Conservation (phyloP, 2,888 invertebrate species). For the Brenthis ino region DNA sequence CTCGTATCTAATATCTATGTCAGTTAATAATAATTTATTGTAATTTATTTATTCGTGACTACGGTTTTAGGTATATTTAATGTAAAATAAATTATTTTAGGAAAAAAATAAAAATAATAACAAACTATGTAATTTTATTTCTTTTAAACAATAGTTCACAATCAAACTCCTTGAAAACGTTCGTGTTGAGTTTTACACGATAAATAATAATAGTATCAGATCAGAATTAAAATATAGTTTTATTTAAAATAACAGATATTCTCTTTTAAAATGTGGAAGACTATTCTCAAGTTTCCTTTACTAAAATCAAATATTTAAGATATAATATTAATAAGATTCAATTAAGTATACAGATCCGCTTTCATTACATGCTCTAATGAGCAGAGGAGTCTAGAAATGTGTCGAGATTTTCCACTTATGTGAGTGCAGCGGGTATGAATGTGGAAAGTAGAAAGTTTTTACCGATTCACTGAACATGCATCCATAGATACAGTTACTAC, state of each 20-base stretch:
- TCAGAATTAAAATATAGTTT: neutral
- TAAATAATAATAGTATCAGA: neutral
- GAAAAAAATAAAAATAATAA: constrained; percentile 60
- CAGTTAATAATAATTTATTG: constrained; percentile 79
- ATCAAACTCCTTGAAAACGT: neutral
- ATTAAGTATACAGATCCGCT: constrained; percentile 60
- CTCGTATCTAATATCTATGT: constrained; percentile 76
- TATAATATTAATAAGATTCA: constrained; percentile 36
- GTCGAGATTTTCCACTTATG: constrained; percentile 77
- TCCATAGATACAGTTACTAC: constrained; percentile 57
- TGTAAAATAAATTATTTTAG: constrained; percentile 72
- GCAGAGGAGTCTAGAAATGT: constrained; percentile 69
- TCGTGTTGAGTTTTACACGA: neutral
- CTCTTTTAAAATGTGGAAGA: neutral
- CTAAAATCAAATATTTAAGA: constrained; percentile 29
- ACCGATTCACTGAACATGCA: constrained; percentile 79
- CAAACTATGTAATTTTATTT: constrained; percentile 63
- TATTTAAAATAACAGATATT: too few species aligned
- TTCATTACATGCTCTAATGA: constrained; percentile 76
- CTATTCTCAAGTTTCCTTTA: neutral
- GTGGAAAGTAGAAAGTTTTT: constrained; percentile 80
- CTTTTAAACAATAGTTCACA: neutral
- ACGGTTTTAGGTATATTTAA: constrained; percentile 66
- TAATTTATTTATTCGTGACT: constrained; percentile 81
- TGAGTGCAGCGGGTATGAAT: constrained; percentile 63